These are phyloP conservation scores for Seriola aureovittata DNA, from an alignment of 2,113 vertebrate species.

Conservation along the genomic window DNA sequence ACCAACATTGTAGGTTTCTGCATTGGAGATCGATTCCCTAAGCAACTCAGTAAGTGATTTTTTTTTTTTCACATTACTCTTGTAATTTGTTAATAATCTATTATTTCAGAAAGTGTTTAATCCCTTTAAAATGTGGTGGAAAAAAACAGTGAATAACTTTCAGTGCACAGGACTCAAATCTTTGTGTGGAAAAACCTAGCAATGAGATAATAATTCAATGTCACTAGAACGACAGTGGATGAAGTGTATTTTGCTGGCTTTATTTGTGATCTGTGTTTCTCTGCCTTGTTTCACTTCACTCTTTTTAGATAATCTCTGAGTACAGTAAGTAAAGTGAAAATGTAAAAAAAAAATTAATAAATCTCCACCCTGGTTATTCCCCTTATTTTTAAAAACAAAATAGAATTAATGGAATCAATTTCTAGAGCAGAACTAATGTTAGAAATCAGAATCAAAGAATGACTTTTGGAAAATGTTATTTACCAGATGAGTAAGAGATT, in stretches of 20 bases:
- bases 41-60: constrained; percentile 36
- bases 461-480: not conserved
- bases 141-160: not conserved
- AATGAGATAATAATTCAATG: not conserved
- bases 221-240: not conserved
- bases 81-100: not conserved
- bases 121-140: not conserved
- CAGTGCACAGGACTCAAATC: not conserved
- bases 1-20: not conserved
- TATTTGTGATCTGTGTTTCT: not conserved
- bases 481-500: too few species aligned
- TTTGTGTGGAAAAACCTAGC: not conserved
- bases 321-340: not conserved
- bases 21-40: not conserved
- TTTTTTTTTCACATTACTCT: not conserved
- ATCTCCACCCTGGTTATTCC: not conserved
- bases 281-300: constrained; percentile 11
- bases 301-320: not conserved
- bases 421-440: not conserved
- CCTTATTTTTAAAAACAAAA: too few species aligned
- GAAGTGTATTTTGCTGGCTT: not conserved
- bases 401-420: not conserved
- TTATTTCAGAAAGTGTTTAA: not conserved
- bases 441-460: not conserved
- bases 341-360: not conserved